These are phyloP conservation scores for Oenanthe melanoleuca DNA, from an alignment of 2,113 vertebrate species.

Conservation along the genomic window DNA sequence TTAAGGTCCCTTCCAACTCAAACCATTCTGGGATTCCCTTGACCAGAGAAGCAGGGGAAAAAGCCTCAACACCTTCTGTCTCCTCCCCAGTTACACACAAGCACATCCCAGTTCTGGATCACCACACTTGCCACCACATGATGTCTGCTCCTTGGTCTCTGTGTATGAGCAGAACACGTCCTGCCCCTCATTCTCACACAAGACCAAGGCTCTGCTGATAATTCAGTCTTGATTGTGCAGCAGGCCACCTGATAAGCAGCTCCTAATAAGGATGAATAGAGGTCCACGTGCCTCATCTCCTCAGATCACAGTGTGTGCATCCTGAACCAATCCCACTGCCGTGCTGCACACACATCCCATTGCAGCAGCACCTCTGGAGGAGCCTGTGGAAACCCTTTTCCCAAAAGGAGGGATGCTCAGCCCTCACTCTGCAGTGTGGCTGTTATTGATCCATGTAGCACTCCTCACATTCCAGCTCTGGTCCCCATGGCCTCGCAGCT, in stretches of 20 bases:
- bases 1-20: too few species aligned
- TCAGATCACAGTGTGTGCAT: accelerated
- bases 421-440: background rate
- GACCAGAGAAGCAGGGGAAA: background rate
- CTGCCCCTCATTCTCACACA: accelerated
- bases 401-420: background rate
- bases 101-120: background rate
- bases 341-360: accelerated
- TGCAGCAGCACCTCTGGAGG: background rate
- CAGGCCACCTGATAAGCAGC: background rate
- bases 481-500: background rate
- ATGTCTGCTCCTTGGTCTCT: background rate
- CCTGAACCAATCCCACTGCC: background rate
- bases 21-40: background rate
- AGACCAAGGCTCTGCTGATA: background rate
- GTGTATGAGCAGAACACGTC: background rate
- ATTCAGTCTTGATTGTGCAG: background rate
- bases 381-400: background rate
- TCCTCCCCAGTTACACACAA: background rate
- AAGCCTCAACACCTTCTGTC: background rate
- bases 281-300: background rate
- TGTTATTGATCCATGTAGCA: background rate
- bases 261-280: background rate
- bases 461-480: background rate
- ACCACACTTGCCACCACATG: background rate